Conservation (phyloP, 2,888 invertebrate species). For the Ceratothoa steindachneri region DNA sequence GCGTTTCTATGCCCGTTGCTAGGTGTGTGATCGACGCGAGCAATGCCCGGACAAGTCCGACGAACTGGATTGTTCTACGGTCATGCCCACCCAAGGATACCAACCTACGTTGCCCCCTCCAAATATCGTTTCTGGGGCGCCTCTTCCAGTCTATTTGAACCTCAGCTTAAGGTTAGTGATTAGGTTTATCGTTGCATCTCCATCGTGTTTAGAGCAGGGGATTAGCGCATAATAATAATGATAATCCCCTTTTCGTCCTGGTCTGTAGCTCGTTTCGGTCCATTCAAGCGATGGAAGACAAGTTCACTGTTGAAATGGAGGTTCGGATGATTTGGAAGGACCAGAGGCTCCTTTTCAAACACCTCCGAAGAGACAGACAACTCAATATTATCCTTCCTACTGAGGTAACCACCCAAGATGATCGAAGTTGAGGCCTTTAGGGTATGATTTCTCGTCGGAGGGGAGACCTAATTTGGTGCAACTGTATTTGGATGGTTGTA, state of each 20-base stretch:
- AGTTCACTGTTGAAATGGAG: constrained; percentile 29
- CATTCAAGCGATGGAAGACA: constrained; percentile 30
- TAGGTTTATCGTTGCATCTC: not conserved
- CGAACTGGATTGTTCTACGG: constrained; percentile 35
- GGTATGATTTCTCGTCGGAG: too few species aligned
- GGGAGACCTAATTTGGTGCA: too few species aligned
- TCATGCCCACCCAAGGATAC: constrained; percentile 24
- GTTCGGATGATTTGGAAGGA: constrained; percentile 38
- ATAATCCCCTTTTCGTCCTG: too few species aligned
- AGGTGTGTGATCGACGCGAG: constrained; percentile 36
- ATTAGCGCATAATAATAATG: too few species aligned
- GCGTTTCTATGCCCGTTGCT: too few species aligned
- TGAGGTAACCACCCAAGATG: constrained; percentile 21
- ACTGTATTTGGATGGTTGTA: too few species aligned
- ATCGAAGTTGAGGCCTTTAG: not conserved
- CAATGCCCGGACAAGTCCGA: constrained; percentile 37
- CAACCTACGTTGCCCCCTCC: constrained; percentile 34
- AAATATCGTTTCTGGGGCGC: not conserved
- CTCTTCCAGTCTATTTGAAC: constrained; percentile 35
- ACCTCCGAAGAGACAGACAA: constrained; percentile 26
- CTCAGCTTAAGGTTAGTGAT: constrained; percentile 23
- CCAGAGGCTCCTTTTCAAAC: constrained; percentile 28
- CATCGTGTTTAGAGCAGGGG: too few species aligned
- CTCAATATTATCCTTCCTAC: constrained; percentile 37
- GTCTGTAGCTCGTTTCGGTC: constrained; percentile 27